phyloP scores from a whole-genome alignment of 2,113 vertebrate genomes.

The Nothoprocta perdicaria region DNA sequence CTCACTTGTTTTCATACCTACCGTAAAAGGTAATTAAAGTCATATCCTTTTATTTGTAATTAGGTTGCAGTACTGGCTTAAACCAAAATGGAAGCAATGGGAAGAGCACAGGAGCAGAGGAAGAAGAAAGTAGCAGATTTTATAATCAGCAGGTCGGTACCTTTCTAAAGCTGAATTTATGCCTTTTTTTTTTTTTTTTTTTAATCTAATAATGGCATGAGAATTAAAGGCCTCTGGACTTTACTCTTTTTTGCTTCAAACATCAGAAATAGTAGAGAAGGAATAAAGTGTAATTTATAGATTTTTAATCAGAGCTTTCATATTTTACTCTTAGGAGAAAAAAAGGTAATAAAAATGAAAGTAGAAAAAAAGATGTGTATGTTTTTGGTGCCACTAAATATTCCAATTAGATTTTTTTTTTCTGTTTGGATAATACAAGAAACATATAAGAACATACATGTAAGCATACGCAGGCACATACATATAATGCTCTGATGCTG shows the following conservation, averaged over 20 bases:
- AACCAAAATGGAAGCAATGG: background rate
- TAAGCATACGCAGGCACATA: background rate
- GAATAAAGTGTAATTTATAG: background rate
- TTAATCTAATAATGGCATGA: background rate
- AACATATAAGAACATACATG: background rate
- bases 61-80: conserved; percentile 6
- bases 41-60: conserved; percentile 36
- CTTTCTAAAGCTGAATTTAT: background rate
- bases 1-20: conserved; percentile 49
- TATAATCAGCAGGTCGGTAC: conserved; percentile 14
- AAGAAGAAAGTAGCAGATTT: background rate
- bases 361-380: background rate
- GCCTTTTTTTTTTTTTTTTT: background rate
- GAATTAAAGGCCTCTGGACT: background rate
- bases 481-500: background rate
- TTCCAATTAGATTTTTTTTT: background rate
- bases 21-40: conserved; percentile 54
- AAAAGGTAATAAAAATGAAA: background rate
- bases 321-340: background rate
- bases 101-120: background rate
- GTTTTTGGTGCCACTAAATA: background rate
- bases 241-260: background rate
- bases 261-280: background rate
- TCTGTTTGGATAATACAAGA: background rate
- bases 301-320: background rate